phyloP scores from a whole-genome alignment of 1,140 invertebrate genomes.

The Bradysia coprophila region DNA sequence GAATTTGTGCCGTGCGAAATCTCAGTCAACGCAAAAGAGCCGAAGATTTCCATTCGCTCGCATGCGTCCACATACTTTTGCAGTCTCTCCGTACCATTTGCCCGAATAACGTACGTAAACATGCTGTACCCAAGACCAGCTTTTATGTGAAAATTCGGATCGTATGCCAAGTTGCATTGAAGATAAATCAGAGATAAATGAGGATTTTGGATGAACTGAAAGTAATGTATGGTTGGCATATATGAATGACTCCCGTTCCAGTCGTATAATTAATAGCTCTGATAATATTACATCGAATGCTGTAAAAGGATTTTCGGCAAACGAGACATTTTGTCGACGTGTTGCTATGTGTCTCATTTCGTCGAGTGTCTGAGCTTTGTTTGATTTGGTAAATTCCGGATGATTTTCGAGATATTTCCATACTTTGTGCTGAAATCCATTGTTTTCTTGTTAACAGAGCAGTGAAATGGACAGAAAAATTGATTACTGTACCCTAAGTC shows the following conservation, averaged over 20 bases:
- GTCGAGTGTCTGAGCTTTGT: conserved; percentile 32
- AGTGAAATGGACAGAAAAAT: background rate
- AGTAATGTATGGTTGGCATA: too few relatives aligned
- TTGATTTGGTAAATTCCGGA: conserved; percentile 46
- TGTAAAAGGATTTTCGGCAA: conserved; percentile 42
- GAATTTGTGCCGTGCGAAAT: conserved; percentile 77
- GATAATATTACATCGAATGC: too few relatives aligned
- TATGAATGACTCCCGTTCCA: too few relatives aligned
- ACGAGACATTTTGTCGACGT: conserved; percentile 36
- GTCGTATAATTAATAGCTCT: too few relatives aligned
- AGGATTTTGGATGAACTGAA: too few relatives aligned
- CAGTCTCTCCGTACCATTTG: conserved; percentile 37
- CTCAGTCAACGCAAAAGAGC: conserved; percentile 74
- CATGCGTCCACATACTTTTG: conserved; percentile 34
- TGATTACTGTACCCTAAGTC: conserved; percentile 34
- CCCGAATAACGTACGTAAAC: conserved; percentile 31
- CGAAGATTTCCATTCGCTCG: conserved; percentile 33
- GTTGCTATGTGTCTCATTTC: conserved; percentile 39
- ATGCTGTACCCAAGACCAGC: conserved; percentile 35
- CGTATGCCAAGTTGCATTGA: conserved; percentile 28
- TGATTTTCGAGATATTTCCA: conserved; percentile 60
- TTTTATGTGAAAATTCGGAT: conserved; percentile 47
- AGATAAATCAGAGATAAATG: conserved; percentile 21
- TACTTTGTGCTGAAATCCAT: conserved; percentile 43
- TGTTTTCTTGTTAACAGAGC: background rate